Evolutionary conservation across 2,113 vertebrate species (phyloP), one percentile per base, ranked within the genome.

Genomic region (Alectura lathami): DNA sequence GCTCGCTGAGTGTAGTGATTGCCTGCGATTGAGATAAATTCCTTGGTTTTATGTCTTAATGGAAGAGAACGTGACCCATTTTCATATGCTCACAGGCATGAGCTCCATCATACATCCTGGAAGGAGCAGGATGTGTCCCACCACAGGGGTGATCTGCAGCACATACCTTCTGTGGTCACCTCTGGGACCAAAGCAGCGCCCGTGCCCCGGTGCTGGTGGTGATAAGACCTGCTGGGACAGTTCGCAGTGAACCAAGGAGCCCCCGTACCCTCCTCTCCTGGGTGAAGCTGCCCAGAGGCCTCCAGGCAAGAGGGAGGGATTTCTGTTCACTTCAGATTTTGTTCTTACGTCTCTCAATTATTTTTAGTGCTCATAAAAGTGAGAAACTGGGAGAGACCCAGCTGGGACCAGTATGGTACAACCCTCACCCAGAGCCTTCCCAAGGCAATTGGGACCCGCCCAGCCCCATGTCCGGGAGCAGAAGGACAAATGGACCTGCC

Each of bases 291-390:
- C 45, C 53, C 22, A 8, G 1, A 77, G 29, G 47, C 78, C 78
- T 87, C 62, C 59, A 45, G 84, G 68, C 45, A 92, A 73, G 42
- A 79, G 21, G 34, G 63, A 89, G 51, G 26, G 63, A 45, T 76
- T 95, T 92, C 63, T 66, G 32, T 47, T 59, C 11, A 6, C 80
- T 94, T 69, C 32, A 53, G 70, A 72, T 85, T 88, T 92, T 92
- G 45, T 45, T 69, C 85, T 66, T 30, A 29, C 17, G 34, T 73
- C 57, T 83, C 63, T 84, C 36, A 89, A 67, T 7, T 88, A 60
- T 43, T 87, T 92, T 92, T 89, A 87, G 82, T 59, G 67, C 74
- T 94, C 38, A 8, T 89, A 83, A 92, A 94, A 89, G 34, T 76
- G 54, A 83, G 72, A 62, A 91, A 66, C 32, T 45, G 59, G 54